Evolutionary conservation across 2,797 vertebrate genomes (phyloP).

Genomic region (Sciaenops ocellatus): DNA sequence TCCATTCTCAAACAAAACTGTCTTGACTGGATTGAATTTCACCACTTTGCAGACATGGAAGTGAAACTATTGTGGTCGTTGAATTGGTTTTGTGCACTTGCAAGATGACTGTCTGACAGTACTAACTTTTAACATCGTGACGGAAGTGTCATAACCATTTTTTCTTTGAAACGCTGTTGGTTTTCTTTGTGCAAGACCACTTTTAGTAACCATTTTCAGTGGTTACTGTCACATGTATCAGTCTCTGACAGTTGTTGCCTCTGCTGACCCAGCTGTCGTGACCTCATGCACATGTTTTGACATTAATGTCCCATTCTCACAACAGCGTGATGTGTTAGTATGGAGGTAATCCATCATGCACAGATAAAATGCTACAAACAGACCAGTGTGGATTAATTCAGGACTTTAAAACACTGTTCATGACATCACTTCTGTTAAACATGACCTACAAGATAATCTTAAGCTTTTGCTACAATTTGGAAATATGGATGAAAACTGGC

Average conservation of each 20-base stretch:
- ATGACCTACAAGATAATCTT: background rate
- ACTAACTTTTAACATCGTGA: background rate
- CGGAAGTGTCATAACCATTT: background rate
- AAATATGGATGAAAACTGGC: background rate
- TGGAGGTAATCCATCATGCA: conserved; percentile 37
- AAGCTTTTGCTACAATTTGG: background rate
- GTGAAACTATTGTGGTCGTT: conserved; percentile 43
- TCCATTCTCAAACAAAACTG: background rate
- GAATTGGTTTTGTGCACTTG: background rate
- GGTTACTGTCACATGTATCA: background rate
- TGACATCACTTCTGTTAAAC: conserved; percentile 7
- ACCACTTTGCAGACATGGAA: conserved; percentile 15
- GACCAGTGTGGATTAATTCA: background rate
- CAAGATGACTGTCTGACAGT: background rate
- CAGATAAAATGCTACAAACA: conserved; percentile 8
- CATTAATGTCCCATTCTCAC: conserved; percentile 18
- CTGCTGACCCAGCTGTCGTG: background rate
- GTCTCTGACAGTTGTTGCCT: background rate
- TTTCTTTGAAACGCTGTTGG: background rate
- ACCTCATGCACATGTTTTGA: conserved; percentile 18
- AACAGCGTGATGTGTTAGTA: background rate
- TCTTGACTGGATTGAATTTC: conserved; percentile 1
- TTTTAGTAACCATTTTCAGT: background rate
- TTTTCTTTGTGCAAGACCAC: background rate
- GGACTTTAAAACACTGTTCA: background rate